phyloP scores from a whole-genome alignment of 2,797 vertebrate genomes.

The Fringilla coelebs region DNA sequence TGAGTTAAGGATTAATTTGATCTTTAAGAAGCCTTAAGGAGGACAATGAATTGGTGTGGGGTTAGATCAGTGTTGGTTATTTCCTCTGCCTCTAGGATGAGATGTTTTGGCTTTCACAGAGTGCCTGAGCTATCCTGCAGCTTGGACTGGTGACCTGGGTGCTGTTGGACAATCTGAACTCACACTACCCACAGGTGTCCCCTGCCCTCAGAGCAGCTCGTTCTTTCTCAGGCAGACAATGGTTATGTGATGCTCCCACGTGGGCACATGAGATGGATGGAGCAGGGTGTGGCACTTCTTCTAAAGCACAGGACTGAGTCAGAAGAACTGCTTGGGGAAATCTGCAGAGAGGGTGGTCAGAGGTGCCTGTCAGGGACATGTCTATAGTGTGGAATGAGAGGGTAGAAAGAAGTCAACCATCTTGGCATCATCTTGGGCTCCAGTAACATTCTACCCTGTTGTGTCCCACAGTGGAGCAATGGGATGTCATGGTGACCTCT shows the following conservation, averaged over 20 bases:
- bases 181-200: fast-evolving
- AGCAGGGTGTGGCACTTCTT: neutral
- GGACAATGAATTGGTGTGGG: neutral
- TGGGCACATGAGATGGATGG: neutral
- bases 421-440: neutral
- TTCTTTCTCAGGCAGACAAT: neutral
- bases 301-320: neutral
- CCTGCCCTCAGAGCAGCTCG: neutral
- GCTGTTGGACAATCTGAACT: neutral
- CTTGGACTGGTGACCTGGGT: neutral
- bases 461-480: neutral
- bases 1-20: neutral
- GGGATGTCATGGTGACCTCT: neutral
- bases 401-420: neutral
- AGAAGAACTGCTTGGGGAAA: neutral
- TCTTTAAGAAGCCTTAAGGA: neutral
- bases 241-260: neutral
- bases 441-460: neutral
- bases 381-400: neutral
- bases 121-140: neutral
- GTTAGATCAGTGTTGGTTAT: neutral
- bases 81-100: neutral
- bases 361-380: fast-evolving
- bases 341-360: neutral
- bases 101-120: neutral